Base-by-base conservation (phyloP, 2,113 vertebrate species). In the Taxidea taxus region DNA sequence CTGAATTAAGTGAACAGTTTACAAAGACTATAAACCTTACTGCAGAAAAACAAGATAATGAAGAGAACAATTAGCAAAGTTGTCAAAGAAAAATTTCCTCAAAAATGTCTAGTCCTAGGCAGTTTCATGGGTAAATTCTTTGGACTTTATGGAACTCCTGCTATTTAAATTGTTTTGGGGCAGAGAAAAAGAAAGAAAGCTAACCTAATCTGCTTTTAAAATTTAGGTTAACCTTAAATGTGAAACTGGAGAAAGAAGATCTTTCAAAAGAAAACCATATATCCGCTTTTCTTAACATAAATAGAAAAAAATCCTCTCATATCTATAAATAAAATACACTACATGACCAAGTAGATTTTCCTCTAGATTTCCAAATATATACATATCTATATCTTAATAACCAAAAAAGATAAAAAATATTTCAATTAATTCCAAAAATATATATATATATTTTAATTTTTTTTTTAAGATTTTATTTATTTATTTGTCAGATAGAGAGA, bases 111-210 rank as follows among this genome's bases (percentile, higher is more conserved):
- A 29, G 16, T 42, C 60, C 34, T 74, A 64, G 75, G 18, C 47
- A 88, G 21, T 56, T 94, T 92, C 18, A 66, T 47, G 25, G 42
- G 39, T 77, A 80, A 54, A 68, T 81, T 95, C 70, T 90, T 97
- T 81, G 60, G 42, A 90, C 37, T 66, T 39, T 66, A 13, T 64
- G 83, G 84, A 92, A 97, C n/a, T 60, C 16, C 49, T 90, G 81
- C 21, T 66, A 25, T 87, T 96, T 95, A 96, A 97, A 62, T 94
- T 47, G 23, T 49, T 97, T 47, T 29, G 81, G 51, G 31, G 60
- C 15, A 37, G 20, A 93, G 21, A 66, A 34, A 87, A 58, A 84
- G 34, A 87, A 62, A 11, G 44, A 85, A 92, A 94, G 34, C 31
- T 66, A 42, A 77, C 7, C 0, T 49, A 88, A 82, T 83, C 9